phyloP scores from a whole-genome alignment of 2,888 invertebrate genomes.

The Opisthograptis luteolata region DNA sequence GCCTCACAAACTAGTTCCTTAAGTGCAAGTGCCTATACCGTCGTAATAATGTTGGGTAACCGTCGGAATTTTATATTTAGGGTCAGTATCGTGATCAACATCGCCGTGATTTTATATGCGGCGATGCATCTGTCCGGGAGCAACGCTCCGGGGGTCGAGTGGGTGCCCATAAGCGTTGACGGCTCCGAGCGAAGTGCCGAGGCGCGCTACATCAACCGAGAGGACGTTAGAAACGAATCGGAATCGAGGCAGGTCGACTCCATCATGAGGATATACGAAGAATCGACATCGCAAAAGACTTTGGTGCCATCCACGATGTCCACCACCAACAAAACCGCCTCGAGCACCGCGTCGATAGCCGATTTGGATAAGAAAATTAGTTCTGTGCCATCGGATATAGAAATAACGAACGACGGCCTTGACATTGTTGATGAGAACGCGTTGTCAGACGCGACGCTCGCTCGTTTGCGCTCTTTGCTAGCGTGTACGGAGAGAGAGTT shows the following conservation, averaged over 20 bases:
- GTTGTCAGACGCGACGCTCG: slow-evolving; percentile 65
- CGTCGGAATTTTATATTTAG: slow-evolving; percentile 89
- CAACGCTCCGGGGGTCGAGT: slow-evolving; percentile 59
- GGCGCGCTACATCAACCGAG: slow-evolving; percentile 54
- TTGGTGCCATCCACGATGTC: slow-evolving; percentile 68
- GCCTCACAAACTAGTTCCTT: slow-evolving; percentile 55
- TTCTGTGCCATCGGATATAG: slow-evolving; percentile 61
- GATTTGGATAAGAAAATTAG: slow-evolving; percentile 68
- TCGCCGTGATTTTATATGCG: slow-evolving; percentile 88
- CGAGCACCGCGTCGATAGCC: slow-evolving; percentile 69
- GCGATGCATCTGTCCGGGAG: slow-evolving; percentile 85
- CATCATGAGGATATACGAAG: slow-evolving; percentile 54
- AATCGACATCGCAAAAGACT: slow-evolving; percentile 70
- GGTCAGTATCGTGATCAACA: slow-evolving; percentile 89
- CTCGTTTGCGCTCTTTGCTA: slow-evolving; percentile 75
- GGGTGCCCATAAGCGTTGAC: slow-evolving; percentile 69
- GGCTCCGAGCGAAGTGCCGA: slow-evolving; percentile 65
- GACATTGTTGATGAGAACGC: slow-evolving; percentile 70
- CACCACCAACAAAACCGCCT: slow-evolving; percentile 70
- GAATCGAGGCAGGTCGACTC: slow-evolving; percentile 53
- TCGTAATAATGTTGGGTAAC: slow-evolving; percentile 71
- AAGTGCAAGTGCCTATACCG: slow-evolving; percentile 75
- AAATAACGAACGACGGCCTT: slow-evolving; percentile 61
- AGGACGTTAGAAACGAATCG: slow-evolving; percentile 62
- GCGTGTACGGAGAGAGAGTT: slow-evolving; percentile 87